Evolutionary conservation across 2,888 invertebrate genomes (phyloP).

Genomic region (Mesochorus sp.): DNA sequence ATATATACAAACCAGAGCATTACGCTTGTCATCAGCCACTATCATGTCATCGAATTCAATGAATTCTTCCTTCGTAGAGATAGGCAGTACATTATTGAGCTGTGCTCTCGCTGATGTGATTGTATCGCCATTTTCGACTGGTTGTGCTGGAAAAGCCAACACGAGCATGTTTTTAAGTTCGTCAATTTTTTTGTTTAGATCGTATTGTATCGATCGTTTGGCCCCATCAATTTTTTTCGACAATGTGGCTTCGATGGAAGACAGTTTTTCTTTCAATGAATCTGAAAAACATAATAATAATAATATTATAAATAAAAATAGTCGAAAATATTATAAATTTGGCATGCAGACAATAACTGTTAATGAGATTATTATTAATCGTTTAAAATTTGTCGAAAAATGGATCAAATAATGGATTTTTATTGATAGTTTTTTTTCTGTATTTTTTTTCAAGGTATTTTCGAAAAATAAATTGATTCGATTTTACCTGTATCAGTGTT

Average conservation of each 20-base stretch:
- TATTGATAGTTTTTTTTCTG: too few relatives aligned
- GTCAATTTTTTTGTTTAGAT: not conserved
- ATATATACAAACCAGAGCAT: not conserved
- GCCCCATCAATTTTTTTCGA: not conserved
- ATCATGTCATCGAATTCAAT: conserved; percentile 1
- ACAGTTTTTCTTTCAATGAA: not conserved
- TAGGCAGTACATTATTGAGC: not conserved
- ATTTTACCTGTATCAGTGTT: conserved; percentile 6
- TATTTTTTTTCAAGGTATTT: too few relatives aligned
- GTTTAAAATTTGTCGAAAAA: too few relatives aligned
- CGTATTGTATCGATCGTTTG: not conserved
- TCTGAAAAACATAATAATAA: not conserved
- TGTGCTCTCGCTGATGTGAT: not conserved
- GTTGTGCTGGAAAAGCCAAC: not conserved
- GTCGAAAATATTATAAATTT: too few relatives aligned
- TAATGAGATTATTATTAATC: too few relatives aligned
- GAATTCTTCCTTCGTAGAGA: not conserved
- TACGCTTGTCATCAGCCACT: not conserved
- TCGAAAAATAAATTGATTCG: too few relatives aligned
- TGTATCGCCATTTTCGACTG: not conserved
- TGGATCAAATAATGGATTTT: too few relatives aligned
- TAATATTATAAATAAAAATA: not conserved
- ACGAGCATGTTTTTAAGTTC: not conserved
- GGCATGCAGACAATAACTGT: too few relatives aligned
- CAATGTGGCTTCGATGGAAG: not conserved